These are phyloP conservation scores for Drosophila sulfurigaster DNA, from an alignment of 1,140 invertebrate species.

Conservation along the genomic window DNA sequence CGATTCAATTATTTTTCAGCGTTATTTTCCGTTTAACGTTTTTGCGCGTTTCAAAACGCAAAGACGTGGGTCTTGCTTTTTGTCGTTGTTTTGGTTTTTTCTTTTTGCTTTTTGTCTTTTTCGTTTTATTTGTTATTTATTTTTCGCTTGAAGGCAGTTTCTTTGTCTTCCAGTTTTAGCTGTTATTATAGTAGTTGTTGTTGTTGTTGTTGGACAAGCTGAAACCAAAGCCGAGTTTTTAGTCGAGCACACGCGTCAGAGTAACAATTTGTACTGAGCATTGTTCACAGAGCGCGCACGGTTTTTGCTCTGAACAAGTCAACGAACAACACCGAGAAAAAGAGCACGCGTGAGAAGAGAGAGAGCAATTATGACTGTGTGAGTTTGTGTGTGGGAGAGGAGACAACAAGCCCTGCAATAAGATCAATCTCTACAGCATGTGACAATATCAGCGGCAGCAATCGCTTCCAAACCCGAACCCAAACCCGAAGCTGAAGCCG, in stretches of 20 bases:
- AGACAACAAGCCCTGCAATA: slow-evolving; percentile 58
- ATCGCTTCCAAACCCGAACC: background rate
- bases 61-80: slow-evolving; percentile 63
- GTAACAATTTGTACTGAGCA: slow-evolving; percentile 70
- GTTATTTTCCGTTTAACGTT: slow-evolving; percentile 31
- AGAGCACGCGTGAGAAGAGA: slow-evolving; percentile 3
- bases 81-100: slow-evolving; percentile 44
- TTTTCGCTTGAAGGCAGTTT: slow-evolving; percentile 60
- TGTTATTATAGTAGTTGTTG: slow-evolving; percentile 42
- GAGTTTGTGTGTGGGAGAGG: slow-evolving; percentile 20
- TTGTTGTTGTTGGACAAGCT: slow-evolving; percentile 25
- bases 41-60: slow-evolving; percentile 62
- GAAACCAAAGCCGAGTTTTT: slow-evolving; percentile 57
- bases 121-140: slow-evolving; percentile 35
- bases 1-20: slow-evolving; percentile 38
- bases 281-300: slow-evolving; percentile 24
- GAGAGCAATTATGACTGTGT: background rate
- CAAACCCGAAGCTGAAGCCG: slow-evolving; percentile 12
- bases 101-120: slow-evolving; percentile 26
- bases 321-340: slow-evolving; percentile 10
- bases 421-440: slow-evolving; percentile 54
- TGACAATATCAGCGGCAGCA: slow-evolving; percentile 50
- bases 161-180: slow-evolving; percentile 60
- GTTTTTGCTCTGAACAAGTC: slow-evolving; percentile 62
- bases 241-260: slow-evolving; percentile 60